Evolutionary conservation across 2,113 vertebrate species (phyloP), one percentile per base, ranked within the genome.

Genomic region (Nothoprocta pentlandii): DNA sequence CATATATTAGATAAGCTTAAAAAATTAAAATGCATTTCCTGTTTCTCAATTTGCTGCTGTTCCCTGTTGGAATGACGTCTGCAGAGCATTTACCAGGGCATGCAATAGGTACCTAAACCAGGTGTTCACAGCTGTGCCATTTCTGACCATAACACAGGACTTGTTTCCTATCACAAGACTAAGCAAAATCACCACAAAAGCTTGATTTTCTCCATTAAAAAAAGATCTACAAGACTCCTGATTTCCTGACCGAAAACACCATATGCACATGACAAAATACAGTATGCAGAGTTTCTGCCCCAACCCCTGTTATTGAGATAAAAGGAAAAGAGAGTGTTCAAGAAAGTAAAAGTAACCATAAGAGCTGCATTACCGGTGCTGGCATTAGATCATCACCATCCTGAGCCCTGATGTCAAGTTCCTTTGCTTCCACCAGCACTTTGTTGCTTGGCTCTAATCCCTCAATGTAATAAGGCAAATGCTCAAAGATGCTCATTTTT

Each of bases 81-180:
- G 34, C 20, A 75, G 19, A 56, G 19, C 16, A 51, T 4, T 30
- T 46, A 3, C 20, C 41, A 58, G 8, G 0, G 0, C 1, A 14
- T n/a, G 4, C 67, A 47, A 9, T 10, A 70, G 56, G 11, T 47
- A n/a, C 49, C 34, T 6, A 51, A 7, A 36, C 44, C 54, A 42
- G 47, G 12, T 1, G 7, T 12, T 2, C 51, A 39, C n/a, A 64
- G 79, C 34, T 7, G 26, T 12, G 10, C 28, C 19, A 58, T 41
- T 63, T 80, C 34, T 73, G 20, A 84, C 20, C 20, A 56, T 14
- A 7, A 62, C 15, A 26, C 10, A 32, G 47, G 17, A 17, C 34
- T 16, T 51, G 34, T 42, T 74, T 63, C 39, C 20, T 53, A 20
- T 32, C 39, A 47, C 58, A 42, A n/a, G 5, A 59, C 36, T 41